Conservation (phyloP, 1,140 invertebrate genomes). For the Leptinotarsa undecemlineata region DNA sequence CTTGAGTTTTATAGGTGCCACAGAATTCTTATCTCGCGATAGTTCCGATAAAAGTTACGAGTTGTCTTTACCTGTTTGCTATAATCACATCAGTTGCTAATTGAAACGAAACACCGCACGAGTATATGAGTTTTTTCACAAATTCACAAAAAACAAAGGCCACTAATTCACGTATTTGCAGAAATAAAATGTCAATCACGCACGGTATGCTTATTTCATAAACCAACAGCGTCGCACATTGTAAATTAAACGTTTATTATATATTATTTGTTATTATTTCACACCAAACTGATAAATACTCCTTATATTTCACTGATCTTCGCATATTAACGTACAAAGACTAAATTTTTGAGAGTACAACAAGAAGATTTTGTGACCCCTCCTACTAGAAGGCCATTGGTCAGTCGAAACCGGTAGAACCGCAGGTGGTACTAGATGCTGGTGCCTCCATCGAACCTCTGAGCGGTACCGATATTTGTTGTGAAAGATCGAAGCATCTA, state of each 20-base stretch:
- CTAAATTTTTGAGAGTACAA: constrained; percentile 46
- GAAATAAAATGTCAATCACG: constrained; percentile 42
- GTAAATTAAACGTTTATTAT: constrained; percentile 53
- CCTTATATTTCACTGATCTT: constrained; percentile 45
- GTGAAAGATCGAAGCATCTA: constrained; percentile 7
- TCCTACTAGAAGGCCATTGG: constrained; percentile 41
- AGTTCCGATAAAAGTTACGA: no score
- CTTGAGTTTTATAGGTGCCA: no score
- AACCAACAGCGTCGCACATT: constrained; percentile 47
- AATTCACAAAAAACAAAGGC: neutral
- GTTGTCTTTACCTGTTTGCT: neutral
- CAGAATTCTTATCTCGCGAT: no score
- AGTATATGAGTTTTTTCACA: neutral
- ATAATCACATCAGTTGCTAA: neutral
- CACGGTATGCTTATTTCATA: constrained; percentile 48
- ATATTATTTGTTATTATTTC: constrained; percentile 54
- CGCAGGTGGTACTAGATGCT: constrained; percentile 30
- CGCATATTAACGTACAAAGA: constrained; percentile 45
- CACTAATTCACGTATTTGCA: neutral
- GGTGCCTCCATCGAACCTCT: constrained; percentile 18
- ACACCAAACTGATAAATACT: constrained; percentile 53
- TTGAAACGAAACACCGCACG: neutral
- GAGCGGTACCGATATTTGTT: constrained; percentile 21
- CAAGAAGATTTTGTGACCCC: constrained; percentile 41
- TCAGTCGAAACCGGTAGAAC: constrained; percentile 28